Evolutionary conservation across 1,140 invertebrate species (phyloP).

Genomic region (Eumaeus atala): DNA sequence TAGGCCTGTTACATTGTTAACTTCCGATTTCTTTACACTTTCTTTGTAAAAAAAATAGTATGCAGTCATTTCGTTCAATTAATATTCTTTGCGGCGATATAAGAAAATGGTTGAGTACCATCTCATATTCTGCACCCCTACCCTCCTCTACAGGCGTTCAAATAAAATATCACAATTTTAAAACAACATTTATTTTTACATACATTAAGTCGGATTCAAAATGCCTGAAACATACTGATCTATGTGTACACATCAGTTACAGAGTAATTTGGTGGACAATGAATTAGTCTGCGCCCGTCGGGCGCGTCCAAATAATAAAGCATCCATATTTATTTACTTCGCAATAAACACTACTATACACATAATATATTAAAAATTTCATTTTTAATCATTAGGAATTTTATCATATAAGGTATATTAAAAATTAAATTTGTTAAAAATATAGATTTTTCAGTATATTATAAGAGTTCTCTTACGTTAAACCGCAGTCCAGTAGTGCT

Average conservation of each 20-base stretch:
- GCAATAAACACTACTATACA: constrained; percentile 68
- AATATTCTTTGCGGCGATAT: too few relatives aligned
- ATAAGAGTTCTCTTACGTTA: constrained; percentile 59
- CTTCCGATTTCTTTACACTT: too few relatives aligned
- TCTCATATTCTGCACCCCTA: too few relatives aligned
- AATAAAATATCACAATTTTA: constrained; percentile 66
- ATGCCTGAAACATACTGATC: constrained; percentile 71
- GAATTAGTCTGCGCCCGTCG: constrained; percentile 48
- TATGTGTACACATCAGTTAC: constrained; percentile 69
- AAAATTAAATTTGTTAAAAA: constrained; percentile 71
- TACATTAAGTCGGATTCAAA: constrained; percentile 74
- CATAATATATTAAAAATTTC: constrained; percentile 68
- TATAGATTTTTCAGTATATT: constrained; percentile 68
- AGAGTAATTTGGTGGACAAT: constrained; percentile 61
- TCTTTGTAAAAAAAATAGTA: too few relatives aligned
- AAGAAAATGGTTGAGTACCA: too few relatives aligned
- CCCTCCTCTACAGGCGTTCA: constrained; percentile 7
- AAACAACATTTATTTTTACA: constrained; percentile 74
- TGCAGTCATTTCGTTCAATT: too few relatives aligned
- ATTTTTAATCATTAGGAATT: constrained; percentile 69
- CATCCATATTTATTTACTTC: constrained; percentile 53
- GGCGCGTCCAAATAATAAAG: constrained; percentile 46
- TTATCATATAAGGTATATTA: constrained; percentile 66
- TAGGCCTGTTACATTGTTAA: too few relatives aligned
- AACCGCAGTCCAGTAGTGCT: constrained; percentile 42